These are phyloP conservation scores for Urocolius indicus DNA, from an alignment of 2,113 vertebrate species.

Conservation along the genomic window DNA sequence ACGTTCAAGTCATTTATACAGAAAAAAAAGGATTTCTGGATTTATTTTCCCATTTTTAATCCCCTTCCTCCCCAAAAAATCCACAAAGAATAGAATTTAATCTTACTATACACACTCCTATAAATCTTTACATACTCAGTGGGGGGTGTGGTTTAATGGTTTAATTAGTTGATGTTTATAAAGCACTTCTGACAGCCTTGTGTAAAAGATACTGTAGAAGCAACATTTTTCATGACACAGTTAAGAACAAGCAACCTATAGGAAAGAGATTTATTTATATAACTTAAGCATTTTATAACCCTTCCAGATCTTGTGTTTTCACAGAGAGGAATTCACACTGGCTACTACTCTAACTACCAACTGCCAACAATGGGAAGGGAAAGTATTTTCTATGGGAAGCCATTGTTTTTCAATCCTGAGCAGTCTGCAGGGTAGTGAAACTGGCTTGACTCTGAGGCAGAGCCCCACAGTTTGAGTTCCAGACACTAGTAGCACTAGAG, in stretches of 20 bases:
- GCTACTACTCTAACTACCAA: neutral
- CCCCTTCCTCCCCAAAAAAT: neutral
- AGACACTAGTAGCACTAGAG: neutral
- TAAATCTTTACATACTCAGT: neutral
- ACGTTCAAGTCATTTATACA: neutral
- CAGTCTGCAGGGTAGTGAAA: neutral
- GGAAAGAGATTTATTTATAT: neutral
- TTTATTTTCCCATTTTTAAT: conserved; percentile 5
- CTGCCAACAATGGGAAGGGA: neutral
- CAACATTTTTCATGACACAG: neutral
- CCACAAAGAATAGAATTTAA: neutral
- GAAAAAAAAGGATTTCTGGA: neutral
- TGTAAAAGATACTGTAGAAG: neutral
- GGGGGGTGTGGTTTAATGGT: conserved; percentile 5
- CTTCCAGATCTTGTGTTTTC: neutral
- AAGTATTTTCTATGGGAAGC: neutral
- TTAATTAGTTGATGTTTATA: conserved; percentile 45
- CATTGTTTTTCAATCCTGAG: neutral
- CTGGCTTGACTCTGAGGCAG: neutral
- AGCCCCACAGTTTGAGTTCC: neutral
- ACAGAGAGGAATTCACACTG: neutral
- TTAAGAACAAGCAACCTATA: neutral
- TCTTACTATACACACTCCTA: neutral
- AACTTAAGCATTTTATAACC: neutral
- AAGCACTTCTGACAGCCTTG: neutral